phyloP scores from a whole-genome alignment of 1,140 invertebrate species.

The Oedothorax gibbosus region DNA sequence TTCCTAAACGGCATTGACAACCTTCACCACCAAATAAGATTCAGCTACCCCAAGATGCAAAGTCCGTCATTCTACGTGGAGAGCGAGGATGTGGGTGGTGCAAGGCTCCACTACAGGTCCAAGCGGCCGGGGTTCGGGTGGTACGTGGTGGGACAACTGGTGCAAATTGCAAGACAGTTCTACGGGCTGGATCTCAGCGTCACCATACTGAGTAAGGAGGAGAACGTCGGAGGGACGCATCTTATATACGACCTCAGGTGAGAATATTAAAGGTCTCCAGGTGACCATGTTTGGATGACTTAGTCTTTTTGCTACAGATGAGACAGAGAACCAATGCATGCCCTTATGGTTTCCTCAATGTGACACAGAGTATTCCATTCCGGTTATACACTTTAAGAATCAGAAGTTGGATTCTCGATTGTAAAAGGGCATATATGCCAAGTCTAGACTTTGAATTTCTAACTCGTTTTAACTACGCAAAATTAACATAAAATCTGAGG shows the following conservation, averaged over 20 bases:
- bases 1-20: constrained; percentile 97
- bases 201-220: constrained; percentile 85
- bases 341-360: no score
- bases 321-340: no score
- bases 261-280: neutral
- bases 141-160: constrained; percentile 96
- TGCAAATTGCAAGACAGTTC: constrained; percentile 85
- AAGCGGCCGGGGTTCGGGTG: constrained; percentile 92
- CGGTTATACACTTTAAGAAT: no score
- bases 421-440: no score
- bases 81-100: constrained; percentile 86
- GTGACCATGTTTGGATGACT: no score
- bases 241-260: constrained; percentile 67
- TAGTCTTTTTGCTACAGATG: no score
- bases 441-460: no score
- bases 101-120: constrained; percentile 87
- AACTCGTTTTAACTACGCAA: no score
- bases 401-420: no score
- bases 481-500: no score
- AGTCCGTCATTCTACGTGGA: constrained; percentile 97
- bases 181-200: constrained; percentile 94
- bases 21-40: constrained; percentile 96
- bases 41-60: constrained; percentile 92
- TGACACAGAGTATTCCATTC: no score
- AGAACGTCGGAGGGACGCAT: constrained; percentile 69